Evolutionary conservation across 2,888 invertebrate species (phyloP).

Genomic region (Piscicola geometra): DNA sequence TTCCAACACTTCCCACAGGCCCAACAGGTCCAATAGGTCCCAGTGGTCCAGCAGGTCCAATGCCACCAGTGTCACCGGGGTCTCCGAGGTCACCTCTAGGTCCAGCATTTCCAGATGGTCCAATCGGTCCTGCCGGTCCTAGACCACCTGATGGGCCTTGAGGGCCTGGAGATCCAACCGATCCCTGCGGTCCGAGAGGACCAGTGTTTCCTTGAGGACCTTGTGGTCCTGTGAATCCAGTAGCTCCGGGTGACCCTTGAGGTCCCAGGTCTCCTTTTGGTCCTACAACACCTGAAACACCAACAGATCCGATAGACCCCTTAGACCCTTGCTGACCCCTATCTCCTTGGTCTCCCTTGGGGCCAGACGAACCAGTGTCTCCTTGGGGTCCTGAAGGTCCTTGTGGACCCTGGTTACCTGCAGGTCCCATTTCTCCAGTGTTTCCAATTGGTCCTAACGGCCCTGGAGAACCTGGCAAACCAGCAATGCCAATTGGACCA

Average conservation of each 20-base stretch:
- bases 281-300: constrained; percentile 30
- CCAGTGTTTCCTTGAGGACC: constrained; percentile 26
- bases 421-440: constrained; percentile 20
- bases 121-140: constrained; percentile 1
- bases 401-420: constrained; percentile 21
- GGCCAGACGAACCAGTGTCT: constrained; percentile 27
- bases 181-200: constrained; percentile 17
- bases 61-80: neutral
- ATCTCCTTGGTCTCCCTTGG: constrained; percentile 25
- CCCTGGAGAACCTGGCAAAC: constrained; percentile 26
- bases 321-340: neutral
- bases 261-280: constrained; percentile 33
- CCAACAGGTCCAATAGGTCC: constrained; percentile 21
- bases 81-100: constrained; percentile 16
- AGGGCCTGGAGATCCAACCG: constrained; percentile 24
- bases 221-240: constrained; percentile 35
- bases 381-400: constrained; percentile 27
- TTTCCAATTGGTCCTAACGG: neutral
- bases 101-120: neutral
- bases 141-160: constrained; percentile 8
- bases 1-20: constrained; percentile 6
- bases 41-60: constrained; percentile 12
- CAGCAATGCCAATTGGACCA: constrained; percentile 33
- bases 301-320: neutral
- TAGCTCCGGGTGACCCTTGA: constrained; percentile 29